Evolutionary conservation across 2,113 vertebrate species (phyloP), one percentile per base, ranked within the genome.

Genomic region (Neogobius melanostomus): DNA sequence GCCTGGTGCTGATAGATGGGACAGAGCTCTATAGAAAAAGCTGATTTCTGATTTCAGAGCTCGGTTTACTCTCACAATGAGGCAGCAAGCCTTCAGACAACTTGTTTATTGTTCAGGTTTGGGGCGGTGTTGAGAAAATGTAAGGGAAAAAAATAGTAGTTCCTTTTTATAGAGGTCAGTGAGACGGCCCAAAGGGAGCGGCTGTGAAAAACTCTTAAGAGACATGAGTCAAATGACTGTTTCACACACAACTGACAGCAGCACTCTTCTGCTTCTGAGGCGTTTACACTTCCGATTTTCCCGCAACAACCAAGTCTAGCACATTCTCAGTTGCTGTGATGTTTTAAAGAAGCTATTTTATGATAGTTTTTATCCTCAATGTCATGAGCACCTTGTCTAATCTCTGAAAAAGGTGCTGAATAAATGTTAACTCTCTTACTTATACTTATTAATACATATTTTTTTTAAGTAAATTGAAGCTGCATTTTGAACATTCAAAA

Each of bases 11-110:
- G 74, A 83, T 49, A 57, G 71, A 56, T 12, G 7, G 15, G 46
- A 82, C 81, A 74, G 70, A 72, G 11, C 44, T 53, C 74, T 8
- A 78, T 66, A 72, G 59, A 64, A 79, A 74, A 53, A 74, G 66
- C 52, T n/a, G 61, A 75, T 72, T 65, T 71, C n/a, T 56, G 43
- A 70, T 46, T 51, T 67, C 5, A 5, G 6, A 36, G 28, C 3
- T 48, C 17, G 5, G 11, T 36, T 11, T 47, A 45, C 0, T 0
- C 56, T 71, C 62, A 44, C 62, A 81, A 64, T 42, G 28, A 36
- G 28, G 28, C 28, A 28, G 28, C 3, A 28, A 3, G 28, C 28
- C 28, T 28, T 28, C 28, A 28, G 28, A 36, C 4, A 36, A 36
- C 52, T 45, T 15, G 12, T 21, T 50, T 21, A 57, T 66, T 68